Conservation (phyloP, 1,140 invertebrate species). For the Trachelipus rathkii region DNA sequence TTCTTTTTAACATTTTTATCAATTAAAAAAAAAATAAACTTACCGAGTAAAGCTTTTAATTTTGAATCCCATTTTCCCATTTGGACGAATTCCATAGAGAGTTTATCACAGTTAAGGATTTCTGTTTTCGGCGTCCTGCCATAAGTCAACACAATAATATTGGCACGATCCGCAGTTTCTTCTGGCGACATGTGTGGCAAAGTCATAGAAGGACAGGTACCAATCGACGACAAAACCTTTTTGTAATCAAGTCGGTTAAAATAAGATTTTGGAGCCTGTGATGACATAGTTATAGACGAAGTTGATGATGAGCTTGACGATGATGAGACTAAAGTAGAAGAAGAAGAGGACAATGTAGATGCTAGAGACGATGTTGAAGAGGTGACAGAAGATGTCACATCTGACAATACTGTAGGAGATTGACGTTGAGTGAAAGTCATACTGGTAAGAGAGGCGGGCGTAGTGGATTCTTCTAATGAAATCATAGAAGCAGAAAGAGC, state of each 20-base stretch:
- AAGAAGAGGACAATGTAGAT: neutral
- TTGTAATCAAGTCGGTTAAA: constrained; percentile 11
- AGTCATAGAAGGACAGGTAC: neutral
- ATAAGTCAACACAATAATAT: constrained; percentile 36
- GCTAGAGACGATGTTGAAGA: neutral
- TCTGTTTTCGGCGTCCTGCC: constrained; percentile 61
- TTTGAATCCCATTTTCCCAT: constrained; percentile 59
- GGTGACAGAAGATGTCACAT: neutral
- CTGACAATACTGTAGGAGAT: neutral
- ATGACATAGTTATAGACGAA: constrained; percentile 47
- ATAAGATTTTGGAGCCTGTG: neutral
- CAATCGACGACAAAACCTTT: neutral
- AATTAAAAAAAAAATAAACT: constrained; percentile 44
- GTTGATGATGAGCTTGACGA: constrained; percentile 25
- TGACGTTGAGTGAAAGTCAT: neutral
- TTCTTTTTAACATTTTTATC: too few relatives aligned
- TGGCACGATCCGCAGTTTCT: constrained; percentile 19
- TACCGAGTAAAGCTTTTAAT: constrained; percentile 65
- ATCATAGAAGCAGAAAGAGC: neutral
- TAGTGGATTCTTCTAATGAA: neutral
- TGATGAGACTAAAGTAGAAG: constrained; percentile 16
- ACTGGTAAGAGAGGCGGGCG: constrained; percentile 7
- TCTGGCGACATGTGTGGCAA: constrained; percentile 20
- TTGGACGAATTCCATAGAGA: constrained; percentile 66
- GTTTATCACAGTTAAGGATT: constrained; percentile 73